A percentile compares a stretch with the other conserved stretches of the same genome.
phyloP scores from a whole-genome alignment of 2,113 vertebrate species.

The Percopsis transmontana region DNA sequence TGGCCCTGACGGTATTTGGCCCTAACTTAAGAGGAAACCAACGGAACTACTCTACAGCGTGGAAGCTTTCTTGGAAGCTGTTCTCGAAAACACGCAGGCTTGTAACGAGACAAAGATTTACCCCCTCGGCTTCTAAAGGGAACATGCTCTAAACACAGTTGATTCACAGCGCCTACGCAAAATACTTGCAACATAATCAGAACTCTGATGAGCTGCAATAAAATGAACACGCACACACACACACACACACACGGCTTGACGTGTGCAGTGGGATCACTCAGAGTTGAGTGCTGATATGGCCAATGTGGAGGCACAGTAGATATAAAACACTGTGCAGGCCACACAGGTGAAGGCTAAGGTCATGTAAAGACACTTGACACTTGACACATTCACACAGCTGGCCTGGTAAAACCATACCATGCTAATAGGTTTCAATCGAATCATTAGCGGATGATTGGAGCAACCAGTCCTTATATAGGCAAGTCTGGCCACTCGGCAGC shows the following conservation, averaged over 20 bases:
- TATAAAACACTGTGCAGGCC: neutral
- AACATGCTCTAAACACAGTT: neutral
- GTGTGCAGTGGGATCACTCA: conserved; percentile 14
- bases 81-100: no score
- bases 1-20: no score
- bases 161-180: conserved; percentile 3
- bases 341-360: neutral
- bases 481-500: no score
- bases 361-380: conserved; percentile 15
- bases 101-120: neutral
- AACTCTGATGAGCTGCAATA: no score
- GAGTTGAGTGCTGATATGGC: conserved; percentile 33
- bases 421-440: no score
- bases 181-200: neutral
- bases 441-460: no score
- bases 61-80: no score
- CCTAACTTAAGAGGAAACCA: no score
- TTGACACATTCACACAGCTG: no score
- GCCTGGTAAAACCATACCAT: no score
- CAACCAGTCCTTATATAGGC: no score
- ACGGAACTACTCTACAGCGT: no score
- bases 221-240: conserved; percentile 1
- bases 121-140: neutral
- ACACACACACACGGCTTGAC: conserved; percentile 18
- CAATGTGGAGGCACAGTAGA: conserved; percentile 11